Percentiles rank a stretch among this genome's conserved stretches.
These are phyloP conservation scores for Scrobipalpa atriplicella DNA, from an alignment of 2,888 invertebrate genomes.

Conservation along the genomic window DNA sequence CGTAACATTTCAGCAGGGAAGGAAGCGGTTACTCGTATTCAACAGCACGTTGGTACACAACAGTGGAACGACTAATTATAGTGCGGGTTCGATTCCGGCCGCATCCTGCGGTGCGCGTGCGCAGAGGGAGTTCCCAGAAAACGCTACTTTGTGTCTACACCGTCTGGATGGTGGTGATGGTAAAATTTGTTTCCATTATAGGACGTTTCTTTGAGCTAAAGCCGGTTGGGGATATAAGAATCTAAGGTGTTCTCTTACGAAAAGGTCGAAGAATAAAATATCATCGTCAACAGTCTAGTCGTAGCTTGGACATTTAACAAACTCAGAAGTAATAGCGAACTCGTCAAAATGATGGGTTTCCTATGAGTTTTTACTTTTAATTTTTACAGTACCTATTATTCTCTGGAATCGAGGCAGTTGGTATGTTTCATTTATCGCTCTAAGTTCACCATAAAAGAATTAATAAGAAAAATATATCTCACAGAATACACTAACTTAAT, in stretches of 20 bases:
- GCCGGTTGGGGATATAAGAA: no score
- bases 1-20: slow-evolving; percentile 16
- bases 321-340: no score
- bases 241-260: no score
- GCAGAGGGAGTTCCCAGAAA: slow-evolving; percentile 23
- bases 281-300: no score
- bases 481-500: neutral
- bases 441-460: neutral
- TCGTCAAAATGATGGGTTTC: no score
- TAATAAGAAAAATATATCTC: neutral
- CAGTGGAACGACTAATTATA: slow-evolving; percentile 16
- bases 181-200: neutral
- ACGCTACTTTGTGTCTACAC: slow-evolving; percentile 15
- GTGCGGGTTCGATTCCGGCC: slow-evolving; percentile 25
- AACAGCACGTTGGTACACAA: neutral
- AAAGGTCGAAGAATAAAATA: no score
- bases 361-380: no score
- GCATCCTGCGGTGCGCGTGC: slow-evolving; percentile 24
- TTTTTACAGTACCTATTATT: no score
- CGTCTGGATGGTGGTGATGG: neutral
- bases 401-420: no score
- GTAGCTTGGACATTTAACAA: no score
- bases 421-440: no score
- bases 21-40: neutral
- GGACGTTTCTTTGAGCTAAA: neutral